Percentiles rank a stretch among this genome's conserved stretches.
phyloP scores from a whole-genome alignment of 1,140 invertebrate genomes.

The Hypsibius dujardini region DNA sequence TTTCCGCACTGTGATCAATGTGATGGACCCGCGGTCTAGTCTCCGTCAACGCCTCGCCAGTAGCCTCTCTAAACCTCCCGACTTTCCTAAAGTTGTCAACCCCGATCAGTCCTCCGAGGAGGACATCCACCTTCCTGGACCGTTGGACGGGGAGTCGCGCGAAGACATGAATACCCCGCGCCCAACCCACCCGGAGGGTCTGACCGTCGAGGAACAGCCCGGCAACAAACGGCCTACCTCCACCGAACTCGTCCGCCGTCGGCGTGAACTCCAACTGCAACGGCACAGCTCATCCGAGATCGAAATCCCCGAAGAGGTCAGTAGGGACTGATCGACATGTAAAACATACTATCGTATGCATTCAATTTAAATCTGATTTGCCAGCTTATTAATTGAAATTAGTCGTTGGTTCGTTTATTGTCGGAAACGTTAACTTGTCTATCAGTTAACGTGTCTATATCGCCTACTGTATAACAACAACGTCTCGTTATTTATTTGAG shows the following conservation, averaged over 20 bases:
- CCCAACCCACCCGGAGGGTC: background rate
- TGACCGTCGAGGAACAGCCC: background rate
- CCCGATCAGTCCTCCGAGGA: background rate
- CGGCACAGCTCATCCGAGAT: background rate
- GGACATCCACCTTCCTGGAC: background rate
- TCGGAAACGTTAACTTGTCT: too few species aligned
- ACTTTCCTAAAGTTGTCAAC: background rate
- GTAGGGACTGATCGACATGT: background rate
- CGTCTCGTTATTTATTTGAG: too few species aligned
- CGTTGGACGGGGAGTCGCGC: background rate
- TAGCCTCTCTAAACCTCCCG: background rate
- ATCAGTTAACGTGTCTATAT: too few species aligned
- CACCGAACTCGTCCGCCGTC: background rate
- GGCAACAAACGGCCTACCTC: background rate
- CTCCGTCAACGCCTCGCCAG: background rate
- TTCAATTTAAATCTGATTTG: too few species aligned
- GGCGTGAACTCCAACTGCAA: background rate
- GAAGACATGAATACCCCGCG: background rate
- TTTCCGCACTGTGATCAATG: background rate
- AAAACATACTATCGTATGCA: too few species aligned
- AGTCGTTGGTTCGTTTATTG: too few species aligned
- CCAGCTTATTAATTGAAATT: too few species aligned
- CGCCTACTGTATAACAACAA: too few species aligned
- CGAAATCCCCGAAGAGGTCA: background rate
- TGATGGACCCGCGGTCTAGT: background rate